Evolutionary conservation across 2,797 vertebrate genomes (phyloP), one percentile per base, ranked within the genome.

Genomic region (Craterocephalus amniculus): DNA sequence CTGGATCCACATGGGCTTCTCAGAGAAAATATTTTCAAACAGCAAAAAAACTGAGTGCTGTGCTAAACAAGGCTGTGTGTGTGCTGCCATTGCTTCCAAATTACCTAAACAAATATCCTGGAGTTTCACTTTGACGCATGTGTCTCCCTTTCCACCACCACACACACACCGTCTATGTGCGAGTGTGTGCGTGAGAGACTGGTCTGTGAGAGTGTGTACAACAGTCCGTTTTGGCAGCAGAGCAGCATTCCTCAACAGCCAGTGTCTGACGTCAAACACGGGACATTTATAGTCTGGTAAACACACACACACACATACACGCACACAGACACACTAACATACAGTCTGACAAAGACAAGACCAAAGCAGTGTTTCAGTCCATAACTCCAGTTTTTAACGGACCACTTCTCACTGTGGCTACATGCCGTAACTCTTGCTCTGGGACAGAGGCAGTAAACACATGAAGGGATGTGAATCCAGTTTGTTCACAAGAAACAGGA

Each of bases 251-350:
- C 91, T 86, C 88, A 91, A 89, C 89, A 90, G 84, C 83, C 83
- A 86, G 85, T 72, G 71, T 91, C 88, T 91, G 91, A 92, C 91
- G 91, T 92, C 91, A 92, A 92, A 89, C 79, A 29, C 27, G 67
- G 78, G 87, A 91, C 91, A 91, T 91, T 92, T 92, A 89, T 92
- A 92, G 90, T 88, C 84, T 87, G 82, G 87, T 89, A 89, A 91
- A 90, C 85, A 91, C 90, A 87, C 79, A 56, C 76, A 63, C 69
- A 35, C 60, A 49, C 56, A 60, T 58, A n/a, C n/a, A n/a, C n/a
- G n/a, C n/a, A n/a, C n/a, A n/a, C n/a, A n/a, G n/a, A 38, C 66
- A 66, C 75, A 71, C 73, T 71, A 78, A 85, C 54, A 26, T 73
- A 78, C 79, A 84, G 83, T 82, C 59, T 74, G 76, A 83, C 64